Conservation (phyloP, 2,888 invertebrate species). For the Drosophila percnosoma region DNA sequence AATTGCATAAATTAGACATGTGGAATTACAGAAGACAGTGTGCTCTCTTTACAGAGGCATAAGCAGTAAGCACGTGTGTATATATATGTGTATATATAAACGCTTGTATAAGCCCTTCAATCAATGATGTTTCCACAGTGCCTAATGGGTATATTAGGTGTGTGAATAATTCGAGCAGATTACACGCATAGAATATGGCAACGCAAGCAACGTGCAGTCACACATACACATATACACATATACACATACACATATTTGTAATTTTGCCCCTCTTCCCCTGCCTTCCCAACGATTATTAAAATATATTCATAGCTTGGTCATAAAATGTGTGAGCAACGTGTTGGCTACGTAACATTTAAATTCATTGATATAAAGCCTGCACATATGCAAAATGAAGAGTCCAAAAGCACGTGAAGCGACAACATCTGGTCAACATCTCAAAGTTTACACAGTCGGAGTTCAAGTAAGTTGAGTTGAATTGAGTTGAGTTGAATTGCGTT, state of each 20-base stretch:
- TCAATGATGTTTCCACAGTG: not conserved
- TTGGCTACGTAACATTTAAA: slow-evolving; percentile 54
- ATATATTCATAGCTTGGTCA: slow-evolving; percentile 10
- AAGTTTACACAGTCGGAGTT: not conserved
- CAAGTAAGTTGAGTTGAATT: not conserved
- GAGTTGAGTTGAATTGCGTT: not conserved
- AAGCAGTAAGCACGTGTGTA: not conserved
- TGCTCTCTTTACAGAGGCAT: not conserved
- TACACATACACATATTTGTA: not conserved
- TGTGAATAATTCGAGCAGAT: not conserved
- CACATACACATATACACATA: slow-evolving; percentile 5
- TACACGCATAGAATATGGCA: not conserved
- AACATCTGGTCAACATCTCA: slow-evolving; percentile 10
- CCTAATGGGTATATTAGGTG: not conserved
- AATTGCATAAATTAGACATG: slow-evolving; percentile 42
- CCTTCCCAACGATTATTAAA: not conserved
- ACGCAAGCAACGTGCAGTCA: not conserved
- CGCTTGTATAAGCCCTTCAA: not conserved
- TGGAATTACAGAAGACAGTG: not conserved
- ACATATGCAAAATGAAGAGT: slow-evolving; percentile 42
- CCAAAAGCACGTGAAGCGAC: slow-evolving; percentile 43
- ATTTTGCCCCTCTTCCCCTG: not conserved
- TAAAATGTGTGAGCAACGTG: slow-evolving; percentile 49
- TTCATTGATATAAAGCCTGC: slow-evolving; percentile 31
- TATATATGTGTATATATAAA: not conserved